Evolutionary conservation across 2,113 vertebrate genomes (phyloP), one percentile per base, ranked within the genome.

Genomic region (Vimba vimba): DNA sequence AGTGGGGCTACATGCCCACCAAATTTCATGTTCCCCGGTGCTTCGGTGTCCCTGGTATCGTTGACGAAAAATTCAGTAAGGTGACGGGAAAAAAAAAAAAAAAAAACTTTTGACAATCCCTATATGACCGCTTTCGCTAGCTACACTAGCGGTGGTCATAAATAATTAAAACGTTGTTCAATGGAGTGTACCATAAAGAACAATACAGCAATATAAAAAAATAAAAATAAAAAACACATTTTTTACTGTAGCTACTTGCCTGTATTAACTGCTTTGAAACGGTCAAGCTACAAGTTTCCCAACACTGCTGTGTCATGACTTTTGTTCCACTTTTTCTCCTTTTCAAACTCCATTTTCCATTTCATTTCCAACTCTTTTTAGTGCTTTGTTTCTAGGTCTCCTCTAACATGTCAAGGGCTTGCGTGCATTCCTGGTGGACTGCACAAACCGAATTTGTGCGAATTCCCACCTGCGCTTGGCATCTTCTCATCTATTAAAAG

Each of bases 401-500:
- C 83, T 50, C 5, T 23, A 12, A 11, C 17, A 66, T 36, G 45
- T 57, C 81, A 86, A 79, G 80, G 85, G 84, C 79, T 91, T 87
- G 83, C 55, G 27, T 45, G 78, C 85, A 89, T 91, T 89, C 86
- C 86, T 88, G 69, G 71, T 69, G 85, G 69, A 87, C 85, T 88
- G 83, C 84, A 86, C 86, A 85, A 60, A 88, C 81, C 86, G 91
- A 91, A 91, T 91, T 88, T 36, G 78, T 68, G 88, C 69, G 84
- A 88, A 91, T 92, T 79, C 39, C 86, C 55, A 78, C 85, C 89
- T 85, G 76, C 75, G n/a, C 89, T 91, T 89, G 76, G 88, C 86
- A 84, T 39, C 21, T 10, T 87, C 79, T 83, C 88, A 85, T 33
- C 80, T 85, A 69, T 85, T 89, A 76, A 88, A 91, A 89, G 87